Evolutionary conservation across 2,797 vertebrate genomes (phyloP).

Genomic region (Hydrocynus forskahlii): DNA sequence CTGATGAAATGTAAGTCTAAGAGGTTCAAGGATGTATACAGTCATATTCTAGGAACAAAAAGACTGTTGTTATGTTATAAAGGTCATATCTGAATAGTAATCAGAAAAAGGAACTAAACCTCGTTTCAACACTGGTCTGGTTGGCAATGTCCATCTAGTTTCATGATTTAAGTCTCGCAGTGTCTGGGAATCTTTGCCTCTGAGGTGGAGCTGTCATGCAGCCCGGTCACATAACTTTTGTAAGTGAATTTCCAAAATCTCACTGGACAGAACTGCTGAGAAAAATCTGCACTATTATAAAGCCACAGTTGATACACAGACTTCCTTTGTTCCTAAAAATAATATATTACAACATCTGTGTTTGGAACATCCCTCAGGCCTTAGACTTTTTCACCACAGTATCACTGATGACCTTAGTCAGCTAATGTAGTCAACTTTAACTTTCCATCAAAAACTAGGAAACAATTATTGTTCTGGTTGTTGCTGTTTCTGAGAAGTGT

Average conservation of each 20-base stretch:
- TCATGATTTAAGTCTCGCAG: not conserved
- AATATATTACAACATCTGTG: slow-evolving; percentile 12
- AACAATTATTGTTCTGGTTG: not conserved
- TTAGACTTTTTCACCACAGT: not conserved
- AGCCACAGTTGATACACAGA: not conserved
- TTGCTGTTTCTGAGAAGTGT: not conserved
- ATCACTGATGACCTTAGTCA: not conserved
- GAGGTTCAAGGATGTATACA: too few species aligned
- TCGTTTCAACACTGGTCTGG: not conserved
- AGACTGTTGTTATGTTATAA: too few species aligned
- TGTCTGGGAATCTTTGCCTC: slow-evolving; percentile 7
- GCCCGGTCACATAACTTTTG: slow-evolving; percentile 2
- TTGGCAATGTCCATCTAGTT: slow-evolving; percentile 2
- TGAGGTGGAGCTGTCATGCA: slow-evolving; percentile 12
- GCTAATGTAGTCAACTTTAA: not conserved
- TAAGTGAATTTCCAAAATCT: slow-evolving; percentile 6
- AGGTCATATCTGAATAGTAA: too few species aligned
- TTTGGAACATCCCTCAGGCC: not conserved
- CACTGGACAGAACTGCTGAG: not conserved
- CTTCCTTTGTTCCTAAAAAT: slow-evolving; percentile 5
- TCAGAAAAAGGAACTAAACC: not conserved
- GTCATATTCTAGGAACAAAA: too few species aligned
- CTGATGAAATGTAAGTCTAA: too few species aligned
- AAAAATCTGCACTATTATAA: not conserved
- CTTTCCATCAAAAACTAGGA: not conserved